phyloP scores from a whole-genome alignment of 2,797 vertebrate genomes.

The Borostomias antarcticus region DNA sequence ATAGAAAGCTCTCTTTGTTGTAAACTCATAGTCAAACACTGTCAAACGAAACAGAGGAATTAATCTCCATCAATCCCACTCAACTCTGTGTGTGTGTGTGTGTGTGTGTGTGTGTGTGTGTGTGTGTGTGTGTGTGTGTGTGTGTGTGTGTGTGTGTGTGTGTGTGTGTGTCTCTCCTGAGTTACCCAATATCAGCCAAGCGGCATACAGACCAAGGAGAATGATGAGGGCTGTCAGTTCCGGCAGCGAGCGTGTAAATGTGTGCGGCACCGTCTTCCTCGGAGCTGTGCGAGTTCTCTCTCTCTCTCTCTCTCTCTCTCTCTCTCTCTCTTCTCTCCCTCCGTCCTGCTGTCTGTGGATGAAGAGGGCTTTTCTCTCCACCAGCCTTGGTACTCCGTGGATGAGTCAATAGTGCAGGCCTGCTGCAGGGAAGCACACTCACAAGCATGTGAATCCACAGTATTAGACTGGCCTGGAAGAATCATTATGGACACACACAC shows the following conservation, averaged over 20 bases:
- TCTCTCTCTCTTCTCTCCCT: background rate
- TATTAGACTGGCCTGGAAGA: too few species aligned
- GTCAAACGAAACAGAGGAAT: conserved; percentile 18
- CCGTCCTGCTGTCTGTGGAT: background rate
- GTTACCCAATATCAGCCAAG: background rate
- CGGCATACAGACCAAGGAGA: conserved; percentile 10
- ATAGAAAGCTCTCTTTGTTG: conserved; percentile 30
- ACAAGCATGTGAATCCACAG: too few species aligned
- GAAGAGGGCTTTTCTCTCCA: too few species aligned
- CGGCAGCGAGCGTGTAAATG: conserved; percentile 27
- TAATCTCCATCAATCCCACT: conserved; percentile 12
- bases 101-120: conserved; percentile 18
- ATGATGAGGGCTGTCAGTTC: conserved; percentile 28
- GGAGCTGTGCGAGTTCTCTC: background rate
- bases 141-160: conserved; percentile 20
- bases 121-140: conserved; percentile 19
- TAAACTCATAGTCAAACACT: conserved; percentile 30
- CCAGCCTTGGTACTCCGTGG: background rate
- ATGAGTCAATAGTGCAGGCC: background rate
- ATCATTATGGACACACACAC: background rate
- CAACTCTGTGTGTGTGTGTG: background rate
- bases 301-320: background rate
- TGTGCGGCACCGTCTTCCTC: conserved; percentile 30
- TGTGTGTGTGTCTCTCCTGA: conserved; percentile 13
- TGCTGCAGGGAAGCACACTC: background rate